These are phyloP conservation scores for Sceloporus undulatus DNA, from an alignment of 2,113 vertebrate species.

Conservation along the genomic window DNA sequence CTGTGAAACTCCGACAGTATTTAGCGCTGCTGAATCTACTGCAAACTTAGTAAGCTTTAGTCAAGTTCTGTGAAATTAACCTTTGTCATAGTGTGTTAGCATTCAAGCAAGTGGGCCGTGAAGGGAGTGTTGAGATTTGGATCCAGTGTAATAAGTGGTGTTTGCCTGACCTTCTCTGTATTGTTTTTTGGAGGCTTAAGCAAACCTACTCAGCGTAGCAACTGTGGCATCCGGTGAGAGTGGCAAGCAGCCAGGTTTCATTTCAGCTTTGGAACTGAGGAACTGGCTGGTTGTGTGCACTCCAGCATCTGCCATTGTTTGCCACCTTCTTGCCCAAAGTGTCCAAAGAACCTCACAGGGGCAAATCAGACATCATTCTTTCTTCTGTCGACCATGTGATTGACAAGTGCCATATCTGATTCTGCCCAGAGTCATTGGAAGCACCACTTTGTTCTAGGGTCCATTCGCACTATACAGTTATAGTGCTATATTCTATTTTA, in stretches of 20 bases:
- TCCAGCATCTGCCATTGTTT: no score
- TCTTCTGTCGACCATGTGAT: no score
- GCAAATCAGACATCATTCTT: no score
- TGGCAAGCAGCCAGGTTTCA: neutral
- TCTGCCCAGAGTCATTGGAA: no score
- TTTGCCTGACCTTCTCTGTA: neutral
- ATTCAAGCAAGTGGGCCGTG: neutral
- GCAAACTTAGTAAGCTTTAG: slow-evolving; percentile 84
- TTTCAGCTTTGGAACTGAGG: neutral
- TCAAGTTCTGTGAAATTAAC: neutral
- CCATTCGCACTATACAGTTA: no score
- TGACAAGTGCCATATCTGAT: no score
- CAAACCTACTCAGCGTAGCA: neutral
- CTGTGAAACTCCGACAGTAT: slow-evolving; percentile 83
- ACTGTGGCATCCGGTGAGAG: neutral
- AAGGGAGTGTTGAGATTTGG: neutral
- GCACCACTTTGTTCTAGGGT: no score
- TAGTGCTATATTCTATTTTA: no score
- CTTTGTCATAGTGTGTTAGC: neutral
- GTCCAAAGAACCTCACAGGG: no score
- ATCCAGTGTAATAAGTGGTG: neutral
- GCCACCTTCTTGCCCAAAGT: no score
- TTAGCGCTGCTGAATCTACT: slow-evolving; percentile 81
- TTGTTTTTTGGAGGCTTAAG: neutral
- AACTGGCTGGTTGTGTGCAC: neutral